Base-by-base conservation (phyloP, 2,888 invertebrate genomes). In the Drosophila kanekoi region DNA sequence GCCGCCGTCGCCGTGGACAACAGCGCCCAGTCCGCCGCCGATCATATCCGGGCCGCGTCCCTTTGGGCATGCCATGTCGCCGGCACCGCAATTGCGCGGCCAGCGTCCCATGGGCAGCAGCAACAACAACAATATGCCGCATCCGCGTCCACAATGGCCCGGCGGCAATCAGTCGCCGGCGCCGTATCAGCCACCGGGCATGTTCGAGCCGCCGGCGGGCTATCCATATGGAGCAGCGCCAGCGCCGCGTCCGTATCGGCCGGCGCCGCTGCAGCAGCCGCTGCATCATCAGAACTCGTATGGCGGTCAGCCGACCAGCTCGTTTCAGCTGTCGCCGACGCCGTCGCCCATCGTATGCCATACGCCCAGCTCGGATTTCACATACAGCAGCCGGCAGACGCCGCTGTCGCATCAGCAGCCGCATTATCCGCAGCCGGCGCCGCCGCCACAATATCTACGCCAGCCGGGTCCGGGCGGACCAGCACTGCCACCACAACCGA, bases 101-200 rank as follows among this genome's bases (percentile, higher is more conserved):
- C 81, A 92, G 88, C 91, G 93, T 11, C 87, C 90, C 33, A 68
- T 49, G 0, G 32, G 51, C 16, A 51, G 14, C 37, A 23, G 20
- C 43, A 58, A 32, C 54, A 52, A 41, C 47, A 74, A 51, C 88
- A 93, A 75, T 93, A 93, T 95, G 89, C 94, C 96, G 88, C 94
- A 96, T 79, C 95, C 95, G 13, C 92, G 95, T 78, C 95, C 95
- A 3, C 93, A 95, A 68, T 95, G 95, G 95, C 95, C 95, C n/a
- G 81, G 73, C 16, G 91, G 90, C 23, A 89, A 89, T 58, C 93
- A 89, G 45, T 89, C 91, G 33, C 90, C 93, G 5, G 93, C 93
- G 8, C 93, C 93, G 4, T 90, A 84, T 57, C 88, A 87, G 67
- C 73, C 77, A 92, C 89, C 81, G 16, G 64, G 58, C 47, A 43